phyloP scores from a whole-genome alignment of 2,113 vertebrate species.

The Hyaena hyaena region DNA sequence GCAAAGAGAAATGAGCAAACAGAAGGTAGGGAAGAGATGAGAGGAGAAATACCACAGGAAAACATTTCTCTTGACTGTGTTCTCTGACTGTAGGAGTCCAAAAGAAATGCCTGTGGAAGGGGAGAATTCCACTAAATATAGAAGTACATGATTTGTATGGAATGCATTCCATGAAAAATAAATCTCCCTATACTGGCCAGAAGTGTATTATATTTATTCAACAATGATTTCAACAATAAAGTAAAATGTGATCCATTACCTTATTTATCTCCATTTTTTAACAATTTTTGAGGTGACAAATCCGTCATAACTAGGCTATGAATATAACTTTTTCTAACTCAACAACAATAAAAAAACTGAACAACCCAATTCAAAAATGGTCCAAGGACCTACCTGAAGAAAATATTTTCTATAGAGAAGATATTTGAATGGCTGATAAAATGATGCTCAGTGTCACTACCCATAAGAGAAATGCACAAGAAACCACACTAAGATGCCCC shows the following conservation, averaged over 20 bases:
- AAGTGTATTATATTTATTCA: background rate
- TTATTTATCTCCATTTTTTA: background rate
- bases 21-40: background rate
- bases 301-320: background rate
- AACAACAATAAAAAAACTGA: background rate
- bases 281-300: background rate
- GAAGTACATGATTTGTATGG: background rate
- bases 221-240: background rate
- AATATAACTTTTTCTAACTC: constrained; percentile 14
- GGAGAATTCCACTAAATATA: background rate
- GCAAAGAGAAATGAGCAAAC: background rate
- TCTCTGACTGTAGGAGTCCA: background rate
- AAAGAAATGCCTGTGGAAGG: background rate
- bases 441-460: background rate
- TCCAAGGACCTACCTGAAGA: background rate
- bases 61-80: background rate
- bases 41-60: background rate
- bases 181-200: background rate
- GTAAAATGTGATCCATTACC: background rate
- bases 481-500: background rate
- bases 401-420: background rate
- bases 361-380: background rate
- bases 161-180: background rate
- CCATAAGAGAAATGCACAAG: background rate
- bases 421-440: background rate